Evolutionary conservation across 92 coral and sea anemone species (phyloP).

Genomic region (Actinernus sp.): DNA sequence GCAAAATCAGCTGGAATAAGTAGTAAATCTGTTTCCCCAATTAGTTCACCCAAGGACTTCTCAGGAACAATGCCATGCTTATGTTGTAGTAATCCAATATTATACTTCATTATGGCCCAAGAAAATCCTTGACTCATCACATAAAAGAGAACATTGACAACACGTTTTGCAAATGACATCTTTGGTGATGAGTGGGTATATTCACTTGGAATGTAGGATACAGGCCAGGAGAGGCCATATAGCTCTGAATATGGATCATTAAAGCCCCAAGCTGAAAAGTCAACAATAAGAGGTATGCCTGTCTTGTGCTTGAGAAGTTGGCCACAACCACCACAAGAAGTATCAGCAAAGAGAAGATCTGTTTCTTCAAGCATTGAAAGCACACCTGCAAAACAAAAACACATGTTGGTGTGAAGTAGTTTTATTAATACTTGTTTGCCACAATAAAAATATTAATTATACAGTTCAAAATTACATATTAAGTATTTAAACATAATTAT

Average conservation of each 20-base stretch:
- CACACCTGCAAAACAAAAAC: conserved; percentile 1
- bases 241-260: conserved; percentile 6
- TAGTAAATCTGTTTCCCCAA: conserved; percentile 19
- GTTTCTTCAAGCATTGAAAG: conserved; percentile 10
- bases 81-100: neutral
- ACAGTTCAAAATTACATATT: too few species aligned
- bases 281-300: conserved; percentile 20
- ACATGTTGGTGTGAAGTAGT: too few species aligned
- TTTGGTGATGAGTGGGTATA: neutral
- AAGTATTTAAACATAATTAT: too few species aligned
- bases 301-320: conserved; percentile 16
- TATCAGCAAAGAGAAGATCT: conserved; percentile 35
- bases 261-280: conserved; percentile 21
- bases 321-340: conserved; percentile 18
- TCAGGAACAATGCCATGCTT: conserved; percentile 11
- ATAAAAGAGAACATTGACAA: neutral
- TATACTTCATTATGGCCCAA: neutral
- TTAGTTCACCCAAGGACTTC: conserved; percentile 5
- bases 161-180: conserved; percentile 15
- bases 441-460: too few species aligned
- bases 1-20: conserved; percentile 34
- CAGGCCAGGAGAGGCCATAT: conserved; percentile 25
- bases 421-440: too few species aligned
- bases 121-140: neutral
- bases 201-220: conserved; percentile 22